Conservation (phyloP, 2,113 vertebrate species). For the Odobenus rosmarus region DNA sequence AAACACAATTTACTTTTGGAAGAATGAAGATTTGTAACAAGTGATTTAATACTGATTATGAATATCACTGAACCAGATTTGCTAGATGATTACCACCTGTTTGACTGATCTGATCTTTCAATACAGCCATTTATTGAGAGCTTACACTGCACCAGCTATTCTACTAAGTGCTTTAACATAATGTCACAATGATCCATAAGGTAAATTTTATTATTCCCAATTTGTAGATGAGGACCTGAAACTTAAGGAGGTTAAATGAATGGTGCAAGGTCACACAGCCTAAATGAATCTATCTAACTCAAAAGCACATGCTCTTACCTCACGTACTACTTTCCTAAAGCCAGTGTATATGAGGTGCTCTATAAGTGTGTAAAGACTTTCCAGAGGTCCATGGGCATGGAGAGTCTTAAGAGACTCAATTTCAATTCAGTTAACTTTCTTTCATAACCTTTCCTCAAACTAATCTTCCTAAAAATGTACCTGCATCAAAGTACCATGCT, state of each 20-base stretch:
- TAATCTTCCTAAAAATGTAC: not conserved
- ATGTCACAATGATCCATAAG: not conserved
- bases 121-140: not conserved
- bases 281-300: not conserved
- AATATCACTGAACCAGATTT: conserved; percentile 7
- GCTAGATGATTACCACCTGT: not conserved
- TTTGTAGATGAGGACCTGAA: not conserved
- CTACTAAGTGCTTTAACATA: not conserved
- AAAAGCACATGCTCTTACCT: not conserved
- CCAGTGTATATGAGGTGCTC: not conserved
- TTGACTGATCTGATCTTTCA: not conserved
- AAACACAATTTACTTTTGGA: conserved; percentile 6
- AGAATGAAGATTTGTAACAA: not conserved
- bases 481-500: not conserved
- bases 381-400: not conserved
- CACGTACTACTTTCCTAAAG: not conserved
- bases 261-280: not conserved
- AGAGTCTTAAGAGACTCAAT: not conserved
- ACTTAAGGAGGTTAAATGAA: not conserved
- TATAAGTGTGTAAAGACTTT: not conserved
- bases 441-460: not conserved
- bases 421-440: not conserved
- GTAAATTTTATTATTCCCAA: not conserved
- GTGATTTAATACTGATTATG: not conserved
- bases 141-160: not conserved